Evolutionary conservation across 2,888 invertebrate species (phyloP).

Genomic region (Drosophila pseudotakahashii): DNA sequence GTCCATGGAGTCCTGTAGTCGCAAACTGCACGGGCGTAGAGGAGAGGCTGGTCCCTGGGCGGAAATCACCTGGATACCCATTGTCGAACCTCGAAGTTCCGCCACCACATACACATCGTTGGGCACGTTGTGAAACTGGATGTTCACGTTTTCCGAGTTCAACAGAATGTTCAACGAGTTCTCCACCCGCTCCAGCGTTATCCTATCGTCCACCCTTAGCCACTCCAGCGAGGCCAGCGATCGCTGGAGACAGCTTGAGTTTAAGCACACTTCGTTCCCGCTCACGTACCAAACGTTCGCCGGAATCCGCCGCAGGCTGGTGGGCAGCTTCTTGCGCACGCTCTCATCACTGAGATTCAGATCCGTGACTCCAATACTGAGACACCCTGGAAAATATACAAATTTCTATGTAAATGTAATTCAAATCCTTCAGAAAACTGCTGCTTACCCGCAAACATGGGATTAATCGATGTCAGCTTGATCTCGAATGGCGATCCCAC

Average conservation of each 20-base stretch:
- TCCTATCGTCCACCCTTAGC: conserved; percentile 91
- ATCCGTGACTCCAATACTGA: conserved; percentile 92
- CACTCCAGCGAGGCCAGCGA: conserved; percentile 90
- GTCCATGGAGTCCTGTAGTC: conserved; percentile 87
- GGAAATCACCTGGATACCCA: conserved; percentile 90
- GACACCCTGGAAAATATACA: conserved; percentile 86
- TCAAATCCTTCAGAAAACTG: not conserved
- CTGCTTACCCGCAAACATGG: conserved; percentile 82
- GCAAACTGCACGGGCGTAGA: conserved; percentile 84
- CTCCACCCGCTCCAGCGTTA: conserved; percentile 90
- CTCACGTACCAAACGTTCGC: conserved; percentile 86
- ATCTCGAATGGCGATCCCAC: conserved; percentile 84
- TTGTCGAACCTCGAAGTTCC: conserved; percentile 92
- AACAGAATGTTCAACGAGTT: conserved; percentile 90
- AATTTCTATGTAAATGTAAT: no score
- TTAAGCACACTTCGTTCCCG: conserved; percentile 88
- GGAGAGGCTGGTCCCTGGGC: conserved; percentile 86
- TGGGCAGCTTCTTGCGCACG: conserved; percentile 88
- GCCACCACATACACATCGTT: conserved; percentile 93
- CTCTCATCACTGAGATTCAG: conserved; percentile 87
- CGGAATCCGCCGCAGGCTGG: conserved; percentile 87
- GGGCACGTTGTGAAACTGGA: conserved; percentile 90
- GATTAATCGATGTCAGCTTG: conserved; percentile 83
- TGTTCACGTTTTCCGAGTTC: conserved; percentile 92
- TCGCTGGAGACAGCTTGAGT: conserved; percentile 87